Evolutionary conservation across 2,113 vertebrate genomes (phyloP).

Genomic region (Menura novaehollandiae): DNA sequence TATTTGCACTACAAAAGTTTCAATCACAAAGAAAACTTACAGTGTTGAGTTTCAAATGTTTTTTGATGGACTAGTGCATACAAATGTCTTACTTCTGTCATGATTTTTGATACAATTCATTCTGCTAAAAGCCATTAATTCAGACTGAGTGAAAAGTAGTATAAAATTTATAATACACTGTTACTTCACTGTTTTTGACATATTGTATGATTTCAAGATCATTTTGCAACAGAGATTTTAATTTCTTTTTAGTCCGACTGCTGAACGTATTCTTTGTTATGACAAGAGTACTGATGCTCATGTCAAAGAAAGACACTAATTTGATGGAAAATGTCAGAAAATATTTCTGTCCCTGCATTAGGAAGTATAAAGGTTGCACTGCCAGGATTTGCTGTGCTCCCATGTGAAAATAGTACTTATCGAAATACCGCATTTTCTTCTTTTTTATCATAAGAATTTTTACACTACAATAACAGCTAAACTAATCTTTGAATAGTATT

Average conservation of each 20-base stretch:
- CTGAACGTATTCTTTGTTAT: neutral
- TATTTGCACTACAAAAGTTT: neutral
- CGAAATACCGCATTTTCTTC: neutral
- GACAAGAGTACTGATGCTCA: neutral
- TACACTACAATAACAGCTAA: neutral
- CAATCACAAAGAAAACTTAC: neutral
- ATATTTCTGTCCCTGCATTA: accelerated
- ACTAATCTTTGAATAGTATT: neutral
- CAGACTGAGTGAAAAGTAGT: neutral
- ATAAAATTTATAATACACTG: neutral
- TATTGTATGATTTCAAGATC: neutral
- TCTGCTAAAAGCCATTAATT: neutral
- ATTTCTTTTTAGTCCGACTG: neutral
- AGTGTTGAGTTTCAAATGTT: neutral
- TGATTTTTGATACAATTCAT: neutral
- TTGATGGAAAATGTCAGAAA: neutral
- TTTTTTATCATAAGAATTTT: neutral
- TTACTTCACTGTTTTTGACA: neutral
- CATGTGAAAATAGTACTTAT: neutral
- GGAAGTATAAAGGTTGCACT: neutral
- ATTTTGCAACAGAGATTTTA: neutral
- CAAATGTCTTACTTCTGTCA: neutral
- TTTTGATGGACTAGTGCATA: neutral
- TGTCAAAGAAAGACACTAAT: neutral
- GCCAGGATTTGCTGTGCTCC: neutral